These are phyloP conservation scores for Odontocolon sp. DNA, from an alignment of 2,888 invertebrate species.

Conservation along the genomic window DNA sequence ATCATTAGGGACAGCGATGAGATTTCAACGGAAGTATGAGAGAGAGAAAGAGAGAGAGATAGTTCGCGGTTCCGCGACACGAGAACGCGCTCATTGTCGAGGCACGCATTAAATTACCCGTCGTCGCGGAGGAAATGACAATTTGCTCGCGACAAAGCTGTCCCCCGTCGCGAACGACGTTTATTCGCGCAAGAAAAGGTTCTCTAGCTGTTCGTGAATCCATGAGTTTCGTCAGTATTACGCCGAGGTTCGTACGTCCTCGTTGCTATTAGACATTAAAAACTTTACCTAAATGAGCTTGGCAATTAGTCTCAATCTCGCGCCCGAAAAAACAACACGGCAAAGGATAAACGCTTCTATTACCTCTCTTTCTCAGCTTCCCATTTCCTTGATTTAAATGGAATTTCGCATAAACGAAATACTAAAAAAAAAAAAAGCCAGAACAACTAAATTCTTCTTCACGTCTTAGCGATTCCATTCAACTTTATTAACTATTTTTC, in stretches of 20 bases:
- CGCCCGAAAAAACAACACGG: background rate
- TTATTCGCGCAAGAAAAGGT: background rate
- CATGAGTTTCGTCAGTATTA: background rate
- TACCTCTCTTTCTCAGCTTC: constrained; percentile 1
- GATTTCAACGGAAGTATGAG: constrained; percentile 42
- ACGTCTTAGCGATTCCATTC: too few relatives aligned
- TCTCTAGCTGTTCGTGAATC: background rate
- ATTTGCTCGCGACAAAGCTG: constrained; percentile 52
- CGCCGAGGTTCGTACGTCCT: constrained; percentile 11
- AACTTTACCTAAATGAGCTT: constrained; percentile 29
- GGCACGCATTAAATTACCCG: constrained; percentile 59
- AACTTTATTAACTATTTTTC: too few relatives aligned
- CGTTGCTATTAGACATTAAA: background rate
- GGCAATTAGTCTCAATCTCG: constrained; percentile 34
- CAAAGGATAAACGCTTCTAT: background rate
- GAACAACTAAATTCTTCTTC: too few relatives aligned
- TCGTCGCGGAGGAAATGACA: constrained; percentile 59
- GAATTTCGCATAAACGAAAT: background rate
- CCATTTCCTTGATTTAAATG: constrained; percentile 1
- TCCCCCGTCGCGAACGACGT: constrained; percentile 21
- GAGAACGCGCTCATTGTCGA: constrained; percentile 49
- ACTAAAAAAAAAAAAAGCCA: too few relatives aligned
- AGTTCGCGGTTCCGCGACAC: constrained; percentile 16
- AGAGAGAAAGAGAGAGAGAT: constrained; percentile 15
- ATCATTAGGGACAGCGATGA: background rate